A percentile compares a stretch with the other conserved stretches of the same genome.
Evolutionary conservation across 2,797 vertebrate genomes (phyloP).

Genomic region (Scolopax bukidnonensis): DNA sequence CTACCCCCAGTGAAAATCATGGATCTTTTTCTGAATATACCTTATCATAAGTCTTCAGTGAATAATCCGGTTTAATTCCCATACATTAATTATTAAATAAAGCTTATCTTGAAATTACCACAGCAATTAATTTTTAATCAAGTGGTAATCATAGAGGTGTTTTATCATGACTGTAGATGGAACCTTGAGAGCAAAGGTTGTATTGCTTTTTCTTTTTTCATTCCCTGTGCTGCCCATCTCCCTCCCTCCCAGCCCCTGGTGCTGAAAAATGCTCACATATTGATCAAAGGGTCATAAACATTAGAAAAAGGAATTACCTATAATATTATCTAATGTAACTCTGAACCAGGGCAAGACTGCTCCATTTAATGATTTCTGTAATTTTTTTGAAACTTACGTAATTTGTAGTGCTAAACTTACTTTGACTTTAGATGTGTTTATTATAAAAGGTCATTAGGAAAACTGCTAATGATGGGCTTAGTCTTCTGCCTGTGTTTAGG

Average conservation of each 20-base stretch:
- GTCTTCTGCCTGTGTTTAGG: not conserved
- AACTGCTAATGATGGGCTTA: not conserved
- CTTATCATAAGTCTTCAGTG: not conserved
- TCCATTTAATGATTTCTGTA: not conserved
- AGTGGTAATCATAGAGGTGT: not conserved
- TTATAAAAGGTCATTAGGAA: not conserved
- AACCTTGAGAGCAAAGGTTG: not conserved
- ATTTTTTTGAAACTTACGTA: not conserved
- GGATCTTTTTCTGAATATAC: not conserved
- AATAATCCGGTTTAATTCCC: not conserved
- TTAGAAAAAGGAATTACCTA: not conserved
- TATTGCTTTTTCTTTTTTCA: not conserved
- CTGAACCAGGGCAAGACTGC: not conserved
- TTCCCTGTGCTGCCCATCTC: not conserved
- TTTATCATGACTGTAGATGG: not conserved
- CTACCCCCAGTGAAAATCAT: not conserved
- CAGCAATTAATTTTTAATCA: constrained; percentile 43
- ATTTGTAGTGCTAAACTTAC: not conserved
- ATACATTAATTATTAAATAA: constrained; percentile 24
- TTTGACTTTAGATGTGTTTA: not conserved
- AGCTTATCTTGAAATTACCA: not conserved
- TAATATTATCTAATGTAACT: not conserved
- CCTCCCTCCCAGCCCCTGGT: not conserved
- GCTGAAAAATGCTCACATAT: not conserved
- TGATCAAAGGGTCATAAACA: not conserved